These are phyloP conservation scores for Basileuterus tristriatus DNA, from an alignment of 2,797 vertebrate genomes.

Conservation along the genomic window DNA sequence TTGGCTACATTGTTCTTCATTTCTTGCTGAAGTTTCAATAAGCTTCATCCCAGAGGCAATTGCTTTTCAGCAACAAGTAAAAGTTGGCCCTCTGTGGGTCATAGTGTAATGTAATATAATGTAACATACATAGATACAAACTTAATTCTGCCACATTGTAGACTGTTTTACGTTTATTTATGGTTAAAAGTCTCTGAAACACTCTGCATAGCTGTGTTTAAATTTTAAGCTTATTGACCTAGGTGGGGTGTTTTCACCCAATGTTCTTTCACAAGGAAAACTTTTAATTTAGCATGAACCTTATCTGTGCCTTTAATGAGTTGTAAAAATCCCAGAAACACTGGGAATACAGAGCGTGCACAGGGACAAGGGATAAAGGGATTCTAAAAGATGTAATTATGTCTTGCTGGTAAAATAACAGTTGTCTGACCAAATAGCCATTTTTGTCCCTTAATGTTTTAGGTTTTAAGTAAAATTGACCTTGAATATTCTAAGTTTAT, in stretches of 20 bases:
- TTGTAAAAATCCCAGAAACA: neutral
- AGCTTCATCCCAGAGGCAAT: neutral
- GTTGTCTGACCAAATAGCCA: neutral
- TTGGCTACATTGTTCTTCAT: neutral
- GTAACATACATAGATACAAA: neutral
- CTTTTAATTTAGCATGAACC: neutral
- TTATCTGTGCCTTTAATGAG: neutral
- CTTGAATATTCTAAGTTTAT: neutral
- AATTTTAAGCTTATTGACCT: neutral
- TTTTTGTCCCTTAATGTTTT: neutral
- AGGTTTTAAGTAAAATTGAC: neutral
- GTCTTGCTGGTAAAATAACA: neutral
- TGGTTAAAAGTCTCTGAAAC: neutral
- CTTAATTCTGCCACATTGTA: neutral
- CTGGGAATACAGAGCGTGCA: accelerated
- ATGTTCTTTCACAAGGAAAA: neutral
- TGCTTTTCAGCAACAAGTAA: slow-evolving; percentile 35
- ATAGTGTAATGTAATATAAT: neutral
- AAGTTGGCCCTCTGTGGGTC: slow-evolving; percentile 33
- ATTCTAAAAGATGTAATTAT: neutral
- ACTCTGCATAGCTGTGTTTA: neutral
- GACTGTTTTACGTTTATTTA: neutral
- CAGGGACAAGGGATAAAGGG: neutral
- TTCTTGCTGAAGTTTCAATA: slow-evolving; percentile 10
- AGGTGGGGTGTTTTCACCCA: neutral